Base-by-base conservation (phyloP, 2,888 invertebrate genomes). In the Andricus quercusramuli region DNA sequence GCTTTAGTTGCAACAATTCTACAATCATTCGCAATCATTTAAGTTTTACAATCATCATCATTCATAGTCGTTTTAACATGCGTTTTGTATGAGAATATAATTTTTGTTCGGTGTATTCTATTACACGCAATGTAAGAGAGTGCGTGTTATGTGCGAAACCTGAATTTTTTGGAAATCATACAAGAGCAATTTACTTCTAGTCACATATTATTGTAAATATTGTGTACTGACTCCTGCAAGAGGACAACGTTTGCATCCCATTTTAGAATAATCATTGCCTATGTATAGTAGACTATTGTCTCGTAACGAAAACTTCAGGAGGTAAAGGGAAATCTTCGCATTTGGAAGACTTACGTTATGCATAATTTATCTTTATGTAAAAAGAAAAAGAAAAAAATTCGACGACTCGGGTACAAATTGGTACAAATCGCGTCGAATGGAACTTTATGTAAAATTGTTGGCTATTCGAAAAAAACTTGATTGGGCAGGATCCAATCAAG, bases 401-500 rank as follows among this genome's bases (percentile, higher is more conserved):
- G 64, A 64, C 29, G 59, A 70, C 77, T 29, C 56, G 78, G 70
- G 56, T 68, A 56, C 64, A 78, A 78, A 81, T 81, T 32, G 70
- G 62, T 68, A 64, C 64, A 79, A 78, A 81, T 80, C 41, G 44
- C 62, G 65, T 51, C 32, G 82, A 76, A 82, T 76, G 78, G 64
- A 84, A 80, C 77, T 47, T 44, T 29, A 56, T 59, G 64, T 32
- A 76, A 76, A 80, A 82, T 41, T 84, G 82, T 78, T 76, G 74
- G 77, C 78, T 59, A n/a, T 13, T 59, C 29, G 29, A 83, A 80
- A 78, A 80, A 79, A 79, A 77, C 20, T 77, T 79, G 88, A 89
- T 90, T 88, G 89, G 91, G 90, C 92, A 87, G 92, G 91, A 90
- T 91, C 91, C 90, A 87, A 90, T 90, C 88, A 66, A 78, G 83